Evolutionary conservation across 2,888 invertebrate species (phyloP), one percentile per base, ranked within the genome.

Genomic region (Ypsolopha scabrella): DNA sequence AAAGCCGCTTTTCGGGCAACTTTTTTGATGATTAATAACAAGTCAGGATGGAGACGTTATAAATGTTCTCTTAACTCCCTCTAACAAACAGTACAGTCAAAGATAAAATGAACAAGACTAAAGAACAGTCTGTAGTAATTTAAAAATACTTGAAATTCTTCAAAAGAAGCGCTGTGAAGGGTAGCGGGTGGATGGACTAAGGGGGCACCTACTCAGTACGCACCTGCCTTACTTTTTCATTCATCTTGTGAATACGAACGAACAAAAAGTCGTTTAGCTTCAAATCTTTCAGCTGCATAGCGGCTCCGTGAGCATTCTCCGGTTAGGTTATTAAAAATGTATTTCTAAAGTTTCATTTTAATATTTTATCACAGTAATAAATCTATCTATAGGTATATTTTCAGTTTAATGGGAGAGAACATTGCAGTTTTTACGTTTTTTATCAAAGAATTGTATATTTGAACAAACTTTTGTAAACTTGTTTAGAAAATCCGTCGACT

Each of bases 11-110:
- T 34, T 34, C 34, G 7, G 6, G 8, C 9, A 10, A 65, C 64
- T 68, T 65, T 75, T 74, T 77, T 67, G 70, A 65, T 75, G 80
- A 79, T 82, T 82, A 81, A 82, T 82, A 80, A 78, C 67, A 57
- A 61, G 63, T 63, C 70, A 67, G 72, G 77, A 80, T 75, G 77
- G 69, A 72, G 79, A 78, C 75, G 72, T 75, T 75, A 76, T 74
- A 80, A 74, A 51, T 44, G 35, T 46, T 49, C 50, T 45, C 47
- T 51, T 51, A 44, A 41, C 10, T 69, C 68, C 75, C 75, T 69
- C 67, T 62, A 64, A 65, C 68, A 71, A 75, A 77, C 24, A 74
- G 75, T 71, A 70, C 68, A 70, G 64, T 65, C 60, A 61, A 61
- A 75, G 68, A 73, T 70, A 74, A 74, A 79, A 79, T 72, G 74